Conservation (phyloP, 2,113 vertebrate species). For the Azemiops feae region DNA sequence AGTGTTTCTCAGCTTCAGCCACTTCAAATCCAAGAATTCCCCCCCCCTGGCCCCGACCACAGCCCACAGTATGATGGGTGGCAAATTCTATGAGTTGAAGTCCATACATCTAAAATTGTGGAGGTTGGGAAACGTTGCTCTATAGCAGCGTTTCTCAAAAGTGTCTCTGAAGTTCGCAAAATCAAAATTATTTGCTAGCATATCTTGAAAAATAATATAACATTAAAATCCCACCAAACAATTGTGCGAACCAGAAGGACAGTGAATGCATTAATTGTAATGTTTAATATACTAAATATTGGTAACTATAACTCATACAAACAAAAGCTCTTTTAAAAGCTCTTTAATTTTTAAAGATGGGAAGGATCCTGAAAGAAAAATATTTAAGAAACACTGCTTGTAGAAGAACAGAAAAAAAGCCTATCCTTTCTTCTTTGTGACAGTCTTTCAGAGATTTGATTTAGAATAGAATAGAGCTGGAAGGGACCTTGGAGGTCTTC, state of each 20-base stretch:
- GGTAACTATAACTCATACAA: background rate
- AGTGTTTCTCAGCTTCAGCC: background rate
- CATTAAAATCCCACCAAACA: background rate
- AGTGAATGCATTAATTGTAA: background rate
- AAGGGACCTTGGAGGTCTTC: too few relatives aligned
- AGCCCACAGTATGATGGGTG: background rate
- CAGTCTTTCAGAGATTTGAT: background rate
- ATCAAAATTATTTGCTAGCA: background rate
- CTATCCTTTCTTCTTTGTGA: background rate
- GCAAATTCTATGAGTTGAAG: background rate
- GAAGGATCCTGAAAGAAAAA: background rate
- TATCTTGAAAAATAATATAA: background rate
- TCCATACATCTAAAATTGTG: background rate
- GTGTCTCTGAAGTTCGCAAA: background rate
- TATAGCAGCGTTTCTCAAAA: background rate
- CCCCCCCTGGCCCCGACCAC: too few relatives aligned
- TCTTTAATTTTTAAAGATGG: background rate
- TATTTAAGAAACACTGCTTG: background rate
- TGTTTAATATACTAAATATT: background rate
- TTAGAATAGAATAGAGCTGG: too few relatives aligned
- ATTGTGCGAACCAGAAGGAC: background rate
- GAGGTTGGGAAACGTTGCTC: background rate
- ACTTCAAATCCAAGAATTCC: background rate
- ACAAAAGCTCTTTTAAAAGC: background rate
- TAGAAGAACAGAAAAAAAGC: background rate